Evolutionary conservation across 2,797 vertebrate genomes (phyloP).

Genomic region (Lepus townsendii): DNA sequence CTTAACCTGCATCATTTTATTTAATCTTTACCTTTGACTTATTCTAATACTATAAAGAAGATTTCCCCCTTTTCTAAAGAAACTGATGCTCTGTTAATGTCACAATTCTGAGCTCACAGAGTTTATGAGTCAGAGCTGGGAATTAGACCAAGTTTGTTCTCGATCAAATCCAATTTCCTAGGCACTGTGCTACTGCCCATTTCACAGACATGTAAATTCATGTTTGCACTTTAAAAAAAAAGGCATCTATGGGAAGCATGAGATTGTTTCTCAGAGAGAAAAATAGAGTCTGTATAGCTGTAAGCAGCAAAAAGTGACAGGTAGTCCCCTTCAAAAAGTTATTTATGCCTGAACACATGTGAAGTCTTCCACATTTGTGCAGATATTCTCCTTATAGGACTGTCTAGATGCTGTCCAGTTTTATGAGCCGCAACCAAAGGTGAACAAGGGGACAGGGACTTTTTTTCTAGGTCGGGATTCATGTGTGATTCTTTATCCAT

Average conservation of each 20-base stretch:
- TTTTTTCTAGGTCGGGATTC: neutral
- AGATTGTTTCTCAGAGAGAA: neutral
- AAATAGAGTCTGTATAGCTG: neutral
- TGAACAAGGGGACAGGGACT: neutral
- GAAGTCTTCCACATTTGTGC: no score
- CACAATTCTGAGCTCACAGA: neutral
- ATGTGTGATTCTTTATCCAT: neutral
- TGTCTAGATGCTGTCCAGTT: neutral
- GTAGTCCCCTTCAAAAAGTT: neutral
- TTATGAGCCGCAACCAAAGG: neutral
- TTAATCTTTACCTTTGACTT: neutral
- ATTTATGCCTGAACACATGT: neutral
- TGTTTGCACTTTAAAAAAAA: neutral
- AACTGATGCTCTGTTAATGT: neutral
- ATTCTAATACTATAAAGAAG: neutral
- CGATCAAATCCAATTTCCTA: neutral
- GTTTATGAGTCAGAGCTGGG: neutral
- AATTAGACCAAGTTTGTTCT: neutral
- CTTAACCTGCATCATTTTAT: neutral
- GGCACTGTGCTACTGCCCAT: neutral
- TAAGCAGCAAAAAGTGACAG: neutral
- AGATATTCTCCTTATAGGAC: neutral
- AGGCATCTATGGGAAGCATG: neutral
- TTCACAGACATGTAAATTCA: neutral
- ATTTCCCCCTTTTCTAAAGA: neutral